These are phyloP conservation scores for Halcyon senegalensis DNA, from an alignment of 2,113 vertebrate species.

Conservation along the genomic window DNA sequence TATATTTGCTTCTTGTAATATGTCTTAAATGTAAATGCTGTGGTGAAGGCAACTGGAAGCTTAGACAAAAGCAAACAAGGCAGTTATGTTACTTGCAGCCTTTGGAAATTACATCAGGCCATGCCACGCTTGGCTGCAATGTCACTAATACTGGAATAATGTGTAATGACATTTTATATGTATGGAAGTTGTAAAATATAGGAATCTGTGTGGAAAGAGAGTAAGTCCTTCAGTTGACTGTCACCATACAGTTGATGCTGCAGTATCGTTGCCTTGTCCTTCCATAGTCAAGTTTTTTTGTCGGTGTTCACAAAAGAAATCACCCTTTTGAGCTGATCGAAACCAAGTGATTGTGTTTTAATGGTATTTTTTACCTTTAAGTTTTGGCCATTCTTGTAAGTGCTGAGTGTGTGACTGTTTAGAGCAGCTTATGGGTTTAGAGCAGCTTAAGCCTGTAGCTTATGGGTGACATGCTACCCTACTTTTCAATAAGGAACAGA, in stretches of 20 bases:
- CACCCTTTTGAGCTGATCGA: accelerated
- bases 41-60: neutral
- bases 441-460: neutral
- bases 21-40: neutral
- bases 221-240: neutral
- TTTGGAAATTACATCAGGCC: neutral
- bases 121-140: neutral
- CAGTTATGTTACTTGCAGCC: neutral
- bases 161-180: neutral
- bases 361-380: neutral
- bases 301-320: neutral
- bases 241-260: neutral
- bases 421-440: slow-evolving; percentile 26
- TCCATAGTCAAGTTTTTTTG: neutral
- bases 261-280: neutral
- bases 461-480: neutral
- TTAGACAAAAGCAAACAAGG: neutral
- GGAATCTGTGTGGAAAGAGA: neutral
- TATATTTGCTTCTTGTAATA: neutral
- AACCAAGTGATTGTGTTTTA: neutral
- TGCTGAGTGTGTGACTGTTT: neutral
- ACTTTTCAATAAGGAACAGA: neutral
- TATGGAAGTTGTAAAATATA: neutral
- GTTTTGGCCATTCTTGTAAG: neutral
- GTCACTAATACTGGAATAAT: neutral